phyloP scores from a whole-genome alignment of 2,888 invertebrate species.

The Mactromeris polynyma region DNA sequence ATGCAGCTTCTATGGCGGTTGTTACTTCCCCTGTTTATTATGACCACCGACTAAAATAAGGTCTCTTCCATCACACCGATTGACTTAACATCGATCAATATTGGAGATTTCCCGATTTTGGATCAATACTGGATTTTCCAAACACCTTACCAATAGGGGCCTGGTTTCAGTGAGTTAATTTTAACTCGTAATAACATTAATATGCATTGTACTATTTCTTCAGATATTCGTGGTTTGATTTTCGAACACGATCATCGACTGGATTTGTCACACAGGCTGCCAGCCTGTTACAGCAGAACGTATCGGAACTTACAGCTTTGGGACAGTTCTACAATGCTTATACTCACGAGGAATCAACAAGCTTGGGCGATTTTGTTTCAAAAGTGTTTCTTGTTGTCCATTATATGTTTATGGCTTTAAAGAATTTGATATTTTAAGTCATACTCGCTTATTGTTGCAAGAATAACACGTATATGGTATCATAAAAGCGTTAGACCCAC shows the following conservation, averaged over 20 bases:
- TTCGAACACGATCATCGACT: constrained; percentile 17
- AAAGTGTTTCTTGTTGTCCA: background rate
- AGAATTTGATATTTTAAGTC: background rate
- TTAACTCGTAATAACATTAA: background rate
- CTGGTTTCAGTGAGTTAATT: background rate
- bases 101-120: background rate
- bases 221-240: constrained; percentile 60
- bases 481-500: no score
- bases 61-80: no score
- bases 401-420: background rate
- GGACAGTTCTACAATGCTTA: constrained; percentile 54
- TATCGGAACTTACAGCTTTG: constrained; percentile 38
- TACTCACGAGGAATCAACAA: background rate
- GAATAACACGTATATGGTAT: no score
- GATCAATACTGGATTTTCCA: background rate
- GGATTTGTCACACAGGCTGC: constrained; percentile 22
- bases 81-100: no score
- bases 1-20: no score
- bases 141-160: background rate
- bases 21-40: no score
- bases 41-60: no score
- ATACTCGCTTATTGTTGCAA: no score
- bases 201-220: background rate
- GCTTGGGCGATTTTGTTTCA: background rate
- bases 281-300: constrained; percentile 39